These are phyloP conservation scores for Papilio elwesi DNA, from an alignment of 2,888 invertebrate genomes.

Conservation along the genomic window DNA sequence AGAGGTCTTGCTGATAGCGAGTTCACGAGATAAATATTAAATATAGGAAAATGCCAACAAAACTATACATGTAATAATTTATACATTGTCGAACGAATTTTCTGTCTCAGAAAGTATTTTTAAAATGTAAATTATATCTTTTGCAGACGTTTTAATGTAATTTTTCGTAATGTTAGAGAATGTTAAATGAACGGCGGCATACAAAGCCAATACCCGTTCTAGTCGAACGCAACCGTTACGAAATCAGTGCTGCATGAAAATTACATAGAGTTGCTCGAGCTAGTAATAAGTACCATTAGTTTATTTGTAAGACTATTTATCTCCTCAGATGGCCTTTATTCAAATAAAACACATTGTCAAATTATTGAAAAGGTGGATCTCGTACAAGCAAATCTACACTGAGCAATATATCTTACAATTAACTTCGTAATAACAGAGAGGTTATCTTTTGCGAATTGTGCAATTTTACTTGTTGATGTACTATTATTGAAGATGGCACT, in stretches of 20 bases:
- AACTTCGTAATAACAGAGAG: neutral
- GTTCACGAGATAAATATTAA: conserved; percentile 76
- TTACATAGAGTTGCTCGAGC: conserved; percentile 57
- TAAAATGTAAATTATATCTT: neutral
- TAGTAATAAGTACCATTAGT: conserved; percentile 32
- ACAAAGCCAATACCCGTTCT: conserved; percentile 80
- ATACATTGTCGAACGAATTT: conserved; percentile 42
- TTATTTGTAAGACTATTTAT: conserved; percentile 19
- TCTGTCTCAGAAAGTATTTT: conserved; percentile 11
- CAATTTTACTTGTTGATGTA: conserved; percentile 33
- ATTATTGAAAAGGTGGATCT: no score
- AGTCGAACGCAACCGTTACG: conserved; percentile 82
- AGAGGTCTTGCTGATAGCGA: conserved; percentile 75
- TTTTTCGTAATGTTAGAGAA: conserved; percentile 52
- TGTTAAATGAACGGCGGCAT: conserved; percentile 67
- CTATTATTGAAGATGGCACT: conserved; percentile 49
- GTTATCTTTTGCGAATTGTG: neutral
- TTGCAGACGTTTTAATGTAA: conserved; percentile 15
- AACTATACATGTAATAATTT: conserved; percentile 45
- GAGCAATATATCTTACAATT: neutral
- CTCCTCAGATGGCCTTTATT: conserved; percentile 36
- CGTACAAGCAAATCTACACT: neutral
- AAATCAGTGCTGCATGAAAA: conserved; percentile 82
- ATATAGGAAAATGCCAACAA: conserved; percentile 73
- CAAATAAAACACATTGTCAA: neutral